phyloP scores from a whole-genome alignment of 2,797 vertebrate genomes.

The Ceryle rudis region DNA sequence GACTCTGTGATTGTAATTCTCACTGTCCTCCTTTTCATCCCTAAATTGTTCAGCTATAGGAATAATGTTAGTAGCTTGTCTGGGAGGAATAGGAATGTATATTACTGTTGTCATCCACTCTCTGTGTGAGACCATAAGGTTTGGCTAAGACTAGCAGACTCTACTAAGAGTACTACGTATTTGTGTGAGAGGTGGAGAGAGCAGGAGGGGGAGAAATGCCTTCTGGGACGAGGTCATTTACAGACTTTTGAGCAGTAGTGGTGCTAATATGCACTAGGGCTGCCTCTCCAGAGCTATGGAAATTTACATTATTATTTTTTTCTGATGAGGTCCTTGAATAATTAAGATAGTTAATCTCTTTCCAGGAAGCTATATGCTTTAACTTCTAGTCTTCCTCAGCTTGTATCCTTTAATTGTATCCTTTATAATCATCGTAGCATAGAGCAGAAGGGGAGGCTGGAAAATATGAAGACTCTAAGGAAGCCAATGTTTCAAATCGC shows the following conservation, averaged over 20 bases:
- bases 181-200: neutral
- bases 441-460: neutral
- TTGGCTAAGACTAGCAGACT: neutral
- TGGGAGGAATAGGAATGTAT: neutral
- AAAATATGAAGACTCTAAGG: neutral
- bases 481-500: neutral
- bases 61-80: neutral
- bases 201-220: neutral
- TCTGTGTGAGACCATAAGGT: neutral
- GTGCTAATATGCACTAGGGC: neutral
- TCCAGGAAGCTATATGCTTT: constrained; percentile 57
- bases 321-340: constrained; percentile 4
- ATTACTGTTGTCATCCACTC: neutral
- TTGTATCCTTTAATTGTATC: constrained; percentile 57
- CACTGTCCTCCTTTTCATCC: neutral
- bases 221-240: neutral
- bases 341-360: constrained; percentile 69
- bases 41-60: neutral
- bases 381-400: constrained; percentile 44
- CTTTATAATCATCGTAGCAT: neutral
- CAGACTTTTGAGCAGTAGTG: neutral
- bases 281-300: constrained; percentile 6
- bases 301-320: constrained; percentile 13
- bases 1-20: neutral
- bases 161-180: neutral